Evolutionary conservation across 2,888 invertebrate species (phyloP), one percentile per base, ranked within the genome.

Genomic region (Brachynemurus nebulosus): DNA sequence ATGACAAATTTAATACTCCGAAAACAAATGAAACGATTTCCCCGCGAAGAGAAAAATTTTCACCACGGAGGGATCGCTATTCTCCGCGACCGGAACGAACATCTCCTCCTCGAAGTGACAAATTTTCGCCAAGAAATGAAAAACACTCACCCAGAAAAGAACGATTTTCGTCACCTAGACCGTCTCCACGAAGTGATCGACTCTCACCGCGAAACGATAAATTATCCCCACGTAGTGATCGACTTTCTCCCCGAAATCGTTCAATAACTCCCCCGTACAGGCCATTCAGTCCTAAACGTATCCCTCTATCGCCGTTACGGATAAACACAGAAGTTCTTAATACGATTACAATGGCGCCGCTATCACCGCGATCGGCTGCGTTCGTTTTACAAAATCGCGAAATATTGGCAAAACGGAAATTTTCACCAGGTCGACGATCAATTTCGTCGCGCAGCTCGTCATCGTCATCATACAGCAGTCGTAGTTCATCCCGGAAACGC

Each of bases 371-470:
- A 51, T 65, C 65, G 50, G 65, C 65, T 6, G 63, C 64, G 12
- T 66, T 66, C 50, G 66, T 66, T 6, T 47, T 65, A 42, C 55
- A 65, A 52, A 66, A 66, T 50, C 58, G 63, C 14, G 62, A 63
- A 21, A 65, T 64, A 18, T 57, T 66, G n/a, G 65, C 65, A 44
- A 58, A 60, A 45, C 51, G 65, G 55, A 56, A 45, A 38, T 54
- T 62, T 25, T 62, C 61, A 9, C 60, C 60, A 4, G 16, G 20
- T 19, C 52, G 61, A 8, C 54, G 65, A 42, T 67, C 65, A 5
- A 63, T 61, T 47, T 65, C 67, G 11, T 57, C 65, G n/a, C 42
- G 55, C 23, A 64, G 60, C 45, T 62, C 60, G 12, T 54, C 53
- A 17, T 53, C 51, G 33, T 52, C 59, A 38, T 53, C 51, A 34